Percentiles rank a stretch among this genome's conserved stretches.
Conservation (phyloP, 1,140 invertebrate genomes). For the Leptopilina clavipes region DNA sequence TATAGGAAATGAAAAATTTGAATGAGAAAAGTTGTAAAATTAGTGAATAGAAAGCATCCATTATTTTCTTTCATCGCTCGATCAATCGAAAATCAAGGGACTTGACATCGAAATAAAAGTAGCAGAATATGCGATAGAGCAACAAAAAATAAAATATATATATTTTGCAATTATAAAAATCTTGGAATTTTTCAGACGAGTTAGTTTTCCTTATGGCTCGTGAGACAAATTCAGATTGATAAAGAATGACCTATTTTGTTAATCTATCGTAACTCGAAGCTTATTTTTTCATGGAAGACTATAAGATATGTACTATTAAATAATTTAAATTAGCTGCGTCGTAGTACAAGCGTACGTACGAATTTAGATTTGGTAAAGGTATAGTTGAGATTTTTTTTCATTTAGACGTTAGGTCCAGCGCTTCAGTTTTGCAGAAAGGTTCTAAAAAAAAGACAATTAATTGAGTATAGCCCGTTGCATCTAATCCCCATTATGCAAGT, state of each 20-base stretch:
- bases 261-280: conserved; percentile 23
- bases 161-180: conserved; percentile 13
- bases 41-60: neutral
- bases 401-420: conserved; percentile 33
- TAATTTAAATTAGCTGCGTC: conserved; percentile 33
- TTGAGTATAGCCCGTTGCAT: conserved; percentile 42
- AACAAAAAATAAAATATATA: neutral
- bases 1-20: neutral
- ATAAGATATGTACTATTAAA: conserved; percentile 1
- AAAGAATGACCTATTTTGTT: conserved; percentile 28
- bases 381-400: conserved; percentile 26
- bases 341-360: conserved; percentile 19
- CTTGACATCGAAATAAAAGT: conserved; percentile 8
- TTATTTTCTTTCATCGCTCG: neutral
- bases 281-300: conserved; percentile 18
- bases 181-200: neutral
- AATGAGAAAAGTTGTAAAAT: neutral
- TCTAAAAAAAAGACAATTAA: neutral
- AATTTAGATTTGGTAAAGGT: conserved; percentile 24
- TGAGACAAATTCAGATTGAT: neutral
- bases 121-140: conserved; percentile 8
- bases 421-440: conserved; percentile 34
- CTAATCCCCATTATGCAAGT: conserved; percentile 43
- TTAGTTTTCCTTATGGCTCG: neutral
- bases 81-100: conserved; percentile 20